A percentile compares a stretch with the other conserved stretches of the same genome.
Evolutionary conservation across 2,113 vertebrate genomes (phyloP).

Genomic region (Hoplias malabaricus): DNA sequence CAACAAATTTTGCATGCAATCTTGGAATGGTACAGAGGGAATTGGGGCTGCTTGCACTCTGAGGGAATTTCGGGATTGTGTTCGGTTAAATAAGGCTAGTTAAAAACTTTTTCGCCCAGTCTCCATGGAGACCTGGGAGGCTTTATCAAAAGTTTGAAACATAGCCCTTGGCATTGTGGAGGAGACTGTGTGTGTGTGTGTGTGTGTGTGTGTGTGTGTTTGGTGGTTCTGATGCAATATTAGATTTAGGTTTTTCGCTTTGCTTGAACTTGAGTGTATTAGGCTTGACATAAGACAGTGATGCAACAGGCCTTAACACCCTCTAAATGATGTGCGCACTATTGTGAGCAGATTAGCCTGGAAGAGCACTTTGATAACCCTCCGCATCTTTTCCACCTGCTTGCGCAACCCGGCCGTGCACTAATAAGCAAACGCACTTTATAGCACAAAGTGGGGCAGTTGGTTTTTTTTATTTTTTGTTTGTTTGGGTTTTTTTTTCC

Average conservation of each 20-base stretch:
- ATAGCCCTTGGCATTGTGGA: conserved; percentile 31
- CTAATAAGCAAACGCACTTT: not conserved
- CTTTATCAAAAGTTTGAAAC: conserved; percentile 24
- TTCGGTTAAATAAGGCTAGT: conserved; percentile 33
- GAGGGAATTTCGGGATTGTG: conserved; percentile 30
- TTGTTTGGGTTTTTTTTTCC: no score
- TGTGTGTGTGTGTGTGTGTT: no score
- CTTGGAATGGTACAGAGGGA: conserved; percentile 21
- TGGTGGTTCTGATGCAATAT: conserved; percentile 37
- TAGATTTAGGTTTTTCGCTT: conserved; percentile 7
- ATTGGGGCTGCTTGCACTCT: conserved; percentile 26
- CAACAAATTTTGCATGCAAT: conserved; percentile 42
- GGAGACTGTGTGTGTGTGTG: no score
- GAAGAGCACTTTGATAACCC: not conserved
- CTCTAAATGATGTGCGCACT: not conserved
- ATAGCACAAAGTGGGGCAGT: not conserved
- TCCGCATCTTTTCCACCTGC: not conserved
- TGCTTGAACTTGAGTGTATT: conserved; percentile 5
- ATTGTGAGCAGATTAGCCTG: conserved; percentile 4
- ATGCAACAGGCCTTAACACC: conserved; percentile 2
- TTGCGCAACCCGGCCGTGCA: not conserved
- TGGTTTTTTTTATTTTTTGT: no score
- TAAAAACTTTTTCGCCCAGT: conserved; percentile 30
- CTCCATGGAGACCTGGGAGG: conserved; percentile 36
- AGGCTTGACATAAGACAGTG: conserved; percentile 2